Evolutionary conservation across 2,888 invertebrate genomes (phyloP), one percentile per base, ranked within the genome.

Genomic region (Apoderus coryli): DNA sequence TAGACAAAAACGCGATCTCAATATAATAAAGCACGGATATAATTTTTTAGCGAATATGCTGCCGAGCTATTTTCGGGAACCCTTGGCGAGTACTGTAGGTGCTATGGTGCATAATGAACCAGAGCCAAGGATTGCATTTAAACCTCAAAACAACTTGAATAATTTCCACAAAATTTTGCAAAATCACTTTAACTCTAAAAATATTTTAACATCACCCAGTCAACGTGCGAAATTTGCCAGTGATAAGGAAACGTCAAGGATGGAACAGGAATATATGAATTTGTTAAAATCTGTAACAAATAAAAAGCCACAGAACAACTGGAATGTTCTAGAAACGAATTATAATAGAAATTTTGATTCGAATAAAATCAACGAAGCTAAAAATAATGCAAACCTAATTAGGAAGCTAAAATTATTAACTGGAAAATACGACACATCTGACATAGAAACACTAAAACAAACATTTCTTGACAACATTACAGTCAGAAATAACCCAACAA

Each of bases 31-130:
- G 25, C 35, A 44, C 29, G 34, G 44, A 15, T 43, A 42, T 13
- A 41, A 44, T 30, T 47, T 47, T 26, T 19, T 49, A 3, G 31
- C 46, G 33, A 41, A 43, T n/a, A 41, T 49, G 42, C 23, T 49
- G n/a, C 48, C 48, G 3, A 31, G 37, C 9, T 44, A 44, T 33
- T 23, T 49, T 2, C 37, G 44, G 25, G 39, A 39, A 15, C 46
- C 48, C 4, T 19, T 47, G 7, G 41, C 42, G 12, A 40, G 45
- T 7, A 19, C 19, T 6, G n/a, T 19, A 19, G 19, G 19, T 6
- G 7, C 6, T 19, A 19, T 19, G 19, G 19, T 7, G 7, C 7
- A n/a, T 6, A 7, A 19, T n/a, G 16, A 15, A 19, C 6, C 7
- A 11, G 14, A 29, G 10, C n/a, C n/a, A n/a, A n/a, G n/a, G n/a